Conservation (phyloP, 2,888 invertebrate genomes). For the Ennomos erosarius region DNA sequence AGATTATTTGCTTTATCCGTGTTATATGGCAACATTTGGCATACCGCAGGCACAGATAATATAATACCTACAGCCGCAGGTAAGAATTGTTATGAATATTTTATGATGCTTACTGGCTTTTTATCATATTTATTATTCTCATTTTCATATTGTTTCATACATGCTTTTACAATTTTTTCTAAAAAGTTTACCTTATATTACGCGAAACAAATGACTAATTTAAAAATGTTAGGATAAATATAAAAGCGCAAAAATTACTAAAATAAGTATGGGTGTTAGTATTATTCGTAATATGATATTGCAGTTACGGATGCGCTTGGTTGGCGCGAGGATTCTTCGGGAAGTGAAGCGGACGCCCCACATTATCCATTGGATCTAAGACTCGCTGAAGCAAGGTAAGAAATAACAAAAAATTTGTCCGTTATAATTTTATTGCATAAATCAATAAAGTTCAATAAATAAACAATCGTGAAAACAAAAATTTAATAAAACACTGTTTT, state of each 20-base stretch:
- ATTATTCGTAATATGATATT: slow-evolving; percentile 22
- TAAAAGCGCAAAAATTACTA: slow-evolving; percentile 1
- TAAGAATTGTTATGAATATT: slow-evolving; percentile 61
- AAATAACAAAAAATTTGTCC: no score
- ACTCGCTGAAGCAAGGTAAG: slow-evolving; percentile 80
- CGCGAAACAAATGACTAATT: background rate
- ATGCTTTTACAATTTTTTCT: slow-evolving; percentile 58
- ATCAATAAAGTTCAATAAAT: no score
- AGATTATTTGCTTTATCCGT: slow-evolving; percentile 54
- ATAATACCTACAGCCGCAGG: no score
- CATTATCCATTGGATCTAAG: slow-evolving; percentile 79
- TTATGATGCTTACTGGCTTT: slow-evolving; percentile 55
- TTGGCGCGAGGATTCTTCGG: slow-evolving; percentile 81
- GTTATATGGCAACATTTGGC: slow-evolving; percentile 59
- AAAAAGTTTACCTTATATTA: background rate
- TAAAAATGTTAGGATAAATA: background rate
- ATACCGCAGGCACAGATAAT: no score
- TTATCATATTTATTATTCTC: slow-evolving; percentile 37
- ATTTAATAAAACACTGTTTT: no score
- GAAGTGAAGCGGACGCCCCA: slow-evolving; percentile 79
- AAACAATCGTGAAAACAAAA: no score
- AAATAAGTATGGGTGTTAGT: background rate
- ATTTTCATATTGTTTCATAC: slow-evolving; percentile 67
- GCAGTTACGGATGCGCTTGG: slow-evolving; percentile 73
- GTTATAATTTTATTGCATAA: no score